phyloP scores from a whole-genome alignment of 2,113 vertebrate genomes.

The Cyprinodon brontotheroides region DNA sequence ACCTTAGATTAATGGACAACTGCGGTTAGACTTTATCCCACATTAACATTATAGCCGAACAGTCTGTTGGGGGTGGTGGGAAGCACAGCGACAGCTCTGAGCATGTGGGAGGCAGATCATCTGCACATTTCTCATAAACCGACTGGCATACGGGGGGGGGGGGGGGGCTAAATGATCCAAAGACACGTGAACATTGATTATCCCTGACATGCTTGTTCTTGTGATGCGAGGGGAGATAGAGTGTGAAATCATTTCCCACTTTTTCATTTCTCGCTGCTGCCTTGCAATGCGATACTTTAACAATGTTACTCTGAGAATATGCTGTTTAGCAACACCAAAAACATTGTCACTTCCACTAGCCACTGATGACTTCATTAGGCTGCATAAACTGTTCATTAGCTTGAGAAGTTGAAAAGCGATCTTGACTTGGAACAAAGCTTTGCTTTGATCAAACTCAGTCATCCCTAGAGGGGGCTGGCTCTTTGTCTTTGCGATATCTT shows the following conservation, averaged over 20 bases:
- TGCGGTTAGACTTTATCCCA: conserved; percentile 68
- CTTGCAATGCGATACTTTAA: conserved; percentile 10
- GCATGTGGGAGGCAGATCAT: conserved; percentile 27
- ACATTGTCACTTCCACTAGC: conserved; percentile 52
- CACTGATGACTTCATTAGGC: conserved; percentile 61
- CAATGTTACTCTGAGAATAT: conserved; percentile 46
- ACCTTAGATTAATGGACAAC: conserved; percentile 76
- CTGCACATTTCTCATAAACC: conserved; percentile 10
- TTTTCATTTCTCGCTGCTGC: neutral
- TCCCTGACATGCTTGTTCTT: conserved; percentile 28
- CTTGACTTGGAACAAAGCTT: conserved; percentile 70
- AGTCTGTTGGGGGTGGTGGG: conserved; percentile 33
- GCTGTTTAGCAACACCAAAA: conserved; percentile 54
- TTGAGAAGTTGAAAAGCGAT: conserved; percentile 63
- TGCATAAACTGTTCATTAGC: conserved; percentile 64
- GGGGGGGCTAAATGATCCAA: conserved; percentile 42
- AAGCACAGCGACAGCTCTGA: conserved; percentile 12
- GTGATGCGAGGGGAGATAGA: conserved; percentile 15
- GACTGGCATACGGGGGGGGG: conserved; percentile 9
- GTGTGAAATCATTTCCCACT: conserved; percentile 30
- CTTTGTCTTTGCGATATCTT: conserved; percentile 66
- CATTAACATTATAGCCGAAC: conserved; percentile 60
- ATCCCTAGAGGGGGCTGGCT: conserved; percentile 56
- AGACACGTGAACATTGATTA: conserved; percentile 51
- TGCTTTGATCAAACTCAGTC: conserved; percentile 65